These are phyloP conservation scores for Oedothorax gibbosus DNA, from an alignment of 1,140 invertebrate genomes.

Conservation along the genomic window DNA sequence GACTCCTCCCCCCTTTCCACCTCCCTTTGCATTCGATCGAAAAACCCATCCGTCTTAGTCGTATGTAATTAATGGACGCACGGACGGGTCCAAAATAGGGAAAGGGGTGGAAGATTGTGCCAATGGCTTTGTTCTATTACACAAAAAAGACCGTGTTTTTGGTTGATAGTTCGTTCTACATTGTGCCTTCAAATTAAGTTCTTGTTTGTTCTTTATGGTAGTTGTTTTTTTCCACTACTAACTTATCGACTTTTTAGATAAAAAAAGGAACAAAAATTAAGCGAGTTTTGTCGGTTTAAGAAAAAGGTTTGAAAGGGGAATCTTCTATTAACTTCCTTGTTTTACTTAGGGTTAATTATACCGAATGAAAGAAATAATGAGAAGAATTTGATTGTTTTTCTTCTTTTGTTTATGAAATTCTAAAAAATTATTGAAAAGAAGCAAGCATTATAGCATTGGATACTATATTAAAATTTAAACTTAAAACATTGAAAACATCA, in stretches of 20 bases:
- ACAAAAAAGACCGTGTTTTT: conserved; percentile 28
- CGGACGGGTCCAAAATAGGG: conserved; percentile 3
- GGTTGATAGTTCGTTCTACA: conserved; percentile 18
- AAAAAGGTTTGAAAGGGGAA: neutral
- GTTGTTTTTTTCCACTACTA: conserved; percentile 8
- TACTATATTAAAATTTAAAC: no score
- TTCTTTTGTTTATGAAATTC: no score
- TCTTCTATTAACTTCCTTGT: no score
- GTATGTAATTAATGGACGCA: conserved; percentile 37
- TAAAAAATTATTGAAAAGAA: no score
- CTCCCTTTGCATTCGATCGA: conserved; percentile 4
- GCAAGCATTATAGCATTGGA: no score
- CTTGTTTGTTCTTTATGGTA: conserved; percentile 9
- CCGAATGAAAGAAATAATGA: no score
- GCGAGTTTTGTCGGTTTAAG: neutral
- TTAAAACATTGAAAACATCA: no score
- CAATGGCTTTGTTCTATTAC: conserved; percentile 6
- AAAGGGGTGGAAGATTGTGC: neutral
- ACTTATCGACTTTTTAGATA: neutral
- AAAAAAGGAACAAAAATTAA: conserved; percentile 8
- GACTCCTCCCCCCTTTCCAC: neutral
- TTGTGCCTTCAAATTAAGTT: conserved; percentile 30
- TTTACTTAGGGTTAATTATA: no score
- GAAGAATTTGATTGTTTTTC: no score
- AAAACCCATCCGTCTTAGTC: conserved; percentile 45